These are phyloP conservation scores for Misgurnus anguillicaudatus DNA, from an alignment of 2,113 vertebrate genomes.

Conservation along the genomic window DNA sequence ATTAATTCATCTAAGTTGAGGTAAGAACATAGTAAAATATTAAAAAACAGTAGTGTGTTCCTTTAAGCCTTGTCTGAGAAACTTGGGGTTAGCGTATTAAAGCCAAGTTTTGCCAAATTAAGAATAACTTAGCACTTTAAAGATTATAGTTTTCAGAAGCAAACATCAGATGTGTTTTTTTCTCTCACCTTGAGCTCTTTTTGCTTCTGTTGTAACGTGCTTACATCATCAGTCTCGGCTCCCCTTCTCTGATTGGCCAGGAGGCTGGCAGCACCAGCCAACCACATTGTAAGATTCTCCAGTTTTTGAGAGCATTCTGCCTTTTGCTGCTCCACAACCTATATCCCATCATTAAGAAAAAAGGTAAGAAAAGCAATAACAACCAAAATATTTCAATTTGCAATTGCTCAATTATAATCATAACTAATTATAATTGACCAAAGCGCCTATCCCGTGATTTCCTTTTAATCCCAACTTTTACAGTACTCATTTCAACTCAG, in stretches of 20 bases:
- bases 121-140: not conserved
- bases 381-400: not conserved
- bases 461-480: slow-evolving; percentile 4
- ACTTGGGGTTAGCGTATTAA: too few relatives aligned
- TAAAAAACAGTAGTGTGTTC: too few relatives aligned
- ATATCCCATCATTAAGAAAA: slow-evolving; percentile 27
- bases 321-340: slow-evolving; percentile 92
- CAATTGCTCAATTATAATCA: slow-evolving; percentile 26
- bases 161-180: not conserved
- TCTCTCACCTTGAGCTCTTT: slow-evolving; percentile 81
- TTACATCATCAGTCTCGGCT: slow-evolving; percentile 73
- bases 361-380: not conserved
- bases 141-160: not conserved
- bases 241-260: slow-evolving; percentile 74
- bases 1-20: too few relatives aligned
- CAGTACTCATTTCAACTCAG: not conserved
- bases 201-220: slow-evolving; percentile 81
- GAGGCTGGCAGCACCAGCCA: slow-evolving; percentile 77
- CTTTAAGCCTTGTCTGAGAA: too few relatives aligned
- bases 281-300: slow-evolving; percentile 83
- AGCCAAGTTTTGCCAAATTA: too few relatives aligned
- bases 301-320: slow-evolving; percentile 83
- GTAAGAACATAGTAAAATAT: too few relatives aligned
- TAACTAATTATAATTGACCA: not conserved
- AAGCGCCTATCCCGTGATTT: not conserved